Evolutionary conservation across 2,797 vertebrate genomes (phyloP).

Genomic region (Cynopterus sphinx): DNA sequence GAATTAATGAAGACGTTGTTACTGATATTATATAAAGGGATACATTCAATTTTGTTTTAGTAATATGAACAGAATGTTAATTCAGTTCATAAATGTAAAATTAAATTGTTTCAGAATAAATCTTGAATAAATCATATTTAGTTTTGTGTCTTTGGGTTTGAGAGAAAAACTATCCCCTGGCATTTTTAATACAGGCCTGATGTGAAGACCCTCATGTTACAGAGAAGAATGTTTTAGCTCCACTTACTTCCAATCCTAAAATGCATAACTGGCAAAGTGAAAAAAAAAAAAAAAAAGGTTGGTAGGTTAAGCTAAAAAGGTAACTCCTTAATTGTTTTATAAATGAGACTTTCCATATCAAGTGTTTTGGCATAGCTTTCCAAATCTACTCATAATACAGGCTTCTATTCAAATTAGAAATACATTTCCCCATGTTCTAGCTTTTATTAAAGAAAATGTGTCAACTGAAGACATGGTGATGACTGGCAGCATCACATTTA

Average conservation of each 20-base stretch:
- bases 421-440: conserved; percentile 18
- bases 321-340: neutral
- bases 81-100: conserved; percentile 22
- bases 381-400: conserved; percentile 9
- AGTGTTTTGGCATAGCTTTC: conserved; percentile 25
- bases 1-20: conserved; percentile 38
- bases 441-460: conserved; percentile 53
- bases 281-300: neutral
- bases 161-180: conserved; percentile 4
- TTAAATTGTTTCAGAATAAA: neutral
- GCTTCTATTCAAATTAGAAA: conserved; percentile 27
- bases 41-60: neutral
- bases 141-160: conserved; percentile 3
- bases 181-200: conserved; percentile 16
- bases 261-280: neutral
- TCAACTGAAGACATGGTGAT: conserved; percentile 35
- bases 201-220: neutral
- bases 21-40: neutral
- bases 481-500: conserved; percentile 26
- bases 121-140: conserved; percentile 40
- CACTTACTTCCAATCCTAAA: conserved; percentile 7
- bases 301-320: neutral
- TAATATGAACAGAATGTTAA: conserved; percentile 2
- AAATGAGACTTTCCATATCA: conserved; percentile 11
- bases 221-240: neutral